Evolutionary conservation across 2,113 vertebrate species (phyloP).

Genomic region (Oryzias curvinotus): DNA sequence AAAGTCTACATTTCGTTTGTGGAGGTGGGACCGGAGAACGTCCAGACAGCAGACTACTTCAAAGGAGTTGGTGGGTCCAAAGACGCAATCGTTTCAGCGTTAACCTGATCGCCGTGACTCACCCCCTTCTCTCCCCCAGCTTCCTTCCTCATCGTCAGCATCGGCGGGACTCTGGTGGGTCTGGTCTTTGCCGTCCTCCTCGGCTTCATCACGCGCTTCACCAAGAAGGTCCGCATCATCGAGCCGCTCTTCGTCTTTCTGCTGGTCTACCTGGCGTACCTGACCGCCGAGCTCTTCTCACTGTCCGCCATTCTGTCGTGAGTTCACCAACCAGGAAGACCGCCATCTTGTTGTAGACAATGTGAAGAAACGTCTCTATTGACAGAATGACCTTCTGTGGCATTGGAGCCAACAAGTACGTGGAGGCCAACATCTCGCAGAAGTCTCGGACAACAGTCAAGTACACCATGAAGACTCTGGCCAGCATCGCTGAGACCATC

Average conservation of each 20-base stretch:
- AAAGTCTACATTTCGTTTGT: conserved; percentile 97
- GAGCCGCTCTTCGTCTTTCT: conserved; percentile 95
- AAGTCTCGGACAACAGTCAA: conserved; percentile 96
- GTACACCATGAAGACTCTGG: conserved; percentile 97
- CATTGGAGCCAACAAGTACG: conserved; percentile 94
- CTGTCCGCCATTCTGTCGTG: conserved; percentile 94
- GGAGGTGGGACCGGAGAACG: conserved; percentile 86
- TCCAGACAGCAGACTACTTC: conserved; percentile 87
- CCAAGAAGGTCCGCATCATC: conserved; percentile 96
- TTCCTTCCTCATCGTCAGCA: conserved; percentile 93
- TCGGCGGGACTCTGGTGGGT: conserved; percentile 91
- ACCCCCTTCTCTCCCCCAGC: conserved; percentile 67
- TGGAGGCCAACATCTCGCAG: conserved; percentile 98
- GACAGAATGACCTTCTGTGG: conserved; percentile 93
- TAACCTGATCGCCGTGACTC: neutral
- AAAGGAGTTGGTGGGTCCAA: conserved; percentile 92
- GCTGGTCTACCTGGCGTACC: conserved; percentile 93
- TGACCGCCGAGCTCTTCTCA: conserved; percentile 93
- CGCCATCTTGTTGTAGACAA: neutral
- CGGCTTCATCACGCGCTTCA: conserved; percentile 93
- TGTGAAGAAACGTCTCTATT: neutral
- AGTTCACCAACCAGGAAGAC: conserved; percentile 63
- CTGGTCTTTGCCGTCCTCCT: conserved; percentile 92
- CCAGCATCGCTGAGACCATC: conserved; percentile 94
- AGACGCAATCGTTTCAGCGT: too few relatives aligned